These are phyloP conservation scores for Thysanoteuthis rhombus DNA, from an alignment of 2,888 invertebrate genomes.

Conservation along the genomic window DNA sequence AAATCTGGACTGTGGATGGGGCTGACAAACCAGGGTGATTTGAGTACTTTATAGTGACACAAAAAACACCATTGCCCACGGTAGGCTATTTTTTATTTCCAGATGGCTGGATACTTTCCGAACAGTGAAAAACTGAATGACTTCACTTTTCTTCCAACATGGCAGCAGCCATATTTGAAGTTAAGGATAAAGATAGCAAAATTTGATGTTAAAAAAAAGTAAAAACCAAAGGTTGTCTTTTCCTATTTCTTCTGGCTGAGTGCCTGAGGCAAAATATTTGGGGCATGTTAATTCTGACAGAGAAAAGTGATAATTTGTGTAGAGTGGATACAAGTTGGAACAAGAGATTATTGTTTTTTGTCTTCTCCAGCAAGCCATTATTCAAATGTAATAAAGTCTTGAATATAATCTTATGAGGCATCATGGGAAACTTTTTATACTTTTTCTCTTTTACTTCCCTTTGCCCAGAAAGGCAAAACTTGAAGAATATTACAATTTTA, in stretches of 20 bases:
- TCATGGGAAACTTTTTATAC: neutral
- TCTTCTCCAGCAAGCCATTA: neutral
- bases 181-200: neutral
- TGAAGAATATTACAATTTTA: neutral
- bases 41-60: no score
- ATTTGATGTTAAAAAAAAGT: neutral
- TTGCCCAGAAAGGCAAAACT: neutral
- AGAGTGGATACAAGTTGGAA: neutral
- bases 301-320: neutral
- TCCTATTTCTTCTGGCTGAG: neutral
- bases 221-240: neutral
- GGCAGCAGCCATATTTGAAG: neutral
- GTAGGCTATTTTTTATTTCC: no score
- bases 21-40: no score
- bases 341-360: neutral
- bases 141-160: neutral
- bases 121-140: neutral
- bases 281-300: slow-evolving; percentile 12
- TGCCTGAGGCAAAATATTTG: neutral
- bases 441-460: neutral
- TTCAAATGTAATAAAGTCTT: neutral
- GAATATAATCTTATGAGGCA: neutral
- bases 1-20: no score
- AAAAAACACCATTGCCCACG: no score
- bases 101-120: no score